A percentile compares a stretch with the other conserved stretches of the same genome.
Conservation (phyloP, 2,113 vertebrate species). For the Erythrocebus patas region DNA sequence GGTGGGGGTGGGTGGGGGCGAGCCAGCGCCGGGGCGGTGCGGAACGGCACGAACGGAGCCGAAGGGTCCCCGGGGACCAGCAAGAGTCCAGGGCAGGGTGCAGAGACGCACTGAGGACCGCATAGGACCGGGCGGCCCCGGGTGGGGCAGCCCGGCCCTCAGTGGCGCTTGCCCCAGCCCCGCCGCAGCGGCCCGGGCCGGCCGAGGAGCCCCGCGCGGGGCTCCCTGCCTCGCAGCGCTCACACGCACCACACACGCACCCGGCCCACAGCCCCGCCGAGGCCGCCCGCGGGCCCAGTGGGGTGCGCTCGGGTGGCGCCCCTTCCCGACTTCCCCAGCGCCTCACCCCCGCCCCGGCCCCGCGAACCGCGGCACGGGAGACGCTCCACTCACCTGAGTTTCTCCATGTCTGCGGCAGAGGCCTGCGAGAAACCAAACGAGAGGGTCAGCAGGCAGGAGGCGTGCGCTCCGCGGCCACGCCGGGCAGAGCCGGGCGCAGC, state of each 20-base stretch:
- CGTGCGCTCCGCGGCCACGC: slow-evolving; percentile 66
- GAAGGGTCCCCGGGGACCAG: neutral
- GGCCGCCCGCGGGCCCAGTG: neutral
- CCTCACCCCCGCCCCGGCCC: neutral
- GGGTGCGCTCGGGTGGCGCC: neutral
- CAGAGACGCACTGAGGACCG: neutral
- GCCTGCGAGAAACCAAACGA: slow-evolving; percentile 87
- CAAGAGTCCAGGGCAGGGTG: neutral
- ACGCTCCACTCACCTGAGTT: slow-evolving; percentile 89
- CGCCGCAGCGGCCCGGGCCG: neutral
- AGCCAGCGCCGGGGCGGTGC: neutral
- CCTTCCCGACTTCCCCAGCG: neutral
- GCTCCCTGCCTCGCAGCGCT: neutral
- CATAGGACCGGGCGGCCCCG: neutral
- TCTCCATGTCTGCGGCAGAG: slow-evolving; percentile 89
- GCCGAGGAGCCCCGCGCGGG: neutral
- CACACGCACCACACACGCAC: neutral
- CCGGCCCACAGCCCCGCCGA: neutral
- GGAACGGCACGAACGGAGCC: neutral
- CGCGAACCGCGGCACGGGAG: slow-evolving; percentile 73
- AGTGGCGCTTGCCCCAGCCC: neutral
- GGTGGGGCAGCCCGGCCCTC: neutral
- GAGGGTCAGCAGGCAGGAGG: slow-evolving; percentile 81
- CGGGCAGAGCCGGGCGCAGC: slow-evolving; percentile 3
- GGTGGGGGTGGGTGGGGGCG: neutral